Conservation (phyloP, 2,797 vertebrate species). For the Crax fasciolata region DNA sequence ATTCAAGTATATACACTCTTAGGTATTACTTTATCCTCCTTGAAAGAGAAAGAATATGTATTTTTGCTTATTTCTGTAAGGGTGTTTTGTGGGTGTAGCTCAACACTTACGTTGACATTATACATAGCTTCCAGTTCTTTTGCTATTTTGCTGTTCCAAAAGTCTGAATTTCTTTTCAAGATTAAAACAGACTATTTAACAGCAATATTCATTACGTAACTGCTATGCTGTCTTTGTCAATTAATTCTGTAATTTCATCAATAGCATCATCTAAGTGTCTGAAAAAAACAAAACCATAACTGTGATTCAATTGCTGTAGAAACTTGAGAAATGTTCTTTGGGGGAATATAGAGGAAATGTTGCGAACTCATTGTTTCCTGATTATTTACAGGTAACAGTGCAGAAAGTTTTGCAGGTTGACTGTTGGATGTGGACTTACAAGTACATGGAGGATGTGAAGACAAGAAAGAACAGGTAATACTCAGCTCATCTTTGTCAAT, state of each 20-base stretch:
- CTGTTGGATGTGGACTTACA: not conserved
- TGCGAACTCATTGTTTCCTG: not conserved
- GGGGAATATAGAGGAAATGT: not conserved
- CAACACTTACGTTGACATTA: not conserved
- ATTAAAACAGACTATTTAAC: not conserved
- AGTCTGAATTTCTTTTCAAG: not conserved
- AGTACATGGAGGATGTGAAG: not conserved
- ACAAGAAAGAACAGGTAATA: not conserved
- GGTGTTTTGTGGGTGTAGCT: not conserved
- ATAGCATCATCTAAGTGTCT: not conserved
- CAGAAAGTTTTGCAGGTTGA: not conserved
- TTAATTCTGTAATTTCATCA: slow-evolving; percentile 23
- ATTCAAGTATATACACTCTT: not conserved
- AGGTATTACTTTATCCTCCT: not conserved
- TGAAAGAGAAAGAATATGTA: not conserved
- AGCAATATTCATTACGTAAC: not conserved
- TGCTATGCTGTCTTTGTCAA: not conserved
- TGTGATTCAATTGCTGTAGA: slow-evolving; percentile 11
- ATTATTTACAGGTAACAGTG: not conserved
- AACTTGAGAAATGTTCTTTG: not conserved
- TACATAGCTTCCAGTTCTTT: not conserved
- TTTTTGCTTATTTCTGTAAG: not conserved
- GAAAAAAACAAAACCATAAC: not conserved
- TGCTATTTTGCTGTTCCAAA: not conserved
- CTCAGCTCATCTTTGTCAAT: slow-evolving; percentile 14